These are phyloP conservation scores for Fregata magnificens DNA, from an alignment of 2,113 vertebrate species.

Conservation along the genomic window DNA sequence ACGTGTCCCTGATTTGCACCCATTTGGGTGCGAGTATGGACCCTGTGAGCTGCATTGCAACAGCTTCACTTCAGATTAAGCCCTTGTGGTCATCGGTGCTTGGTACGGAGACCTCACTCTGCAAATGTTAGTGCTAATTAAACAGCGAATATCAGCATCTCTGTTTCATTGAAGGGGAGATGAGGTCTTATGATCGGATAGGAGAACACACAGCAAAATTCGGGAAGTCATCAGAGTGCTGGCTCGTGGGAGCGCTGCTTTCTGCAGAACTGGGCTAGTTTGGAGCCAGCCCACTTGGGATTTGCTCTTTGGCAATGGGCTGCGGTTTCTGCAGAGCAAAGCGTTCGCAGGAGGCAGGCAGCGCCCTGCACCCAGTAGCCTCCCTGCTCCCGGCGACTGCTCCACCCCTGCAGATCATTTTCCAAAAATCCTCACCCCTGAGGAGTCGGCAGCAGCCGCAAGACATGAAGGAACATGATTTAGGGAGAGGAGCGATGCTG, in stretches of 20 bases:
- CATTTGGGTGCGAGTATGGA: not conserved
- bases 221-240: rapidly evolving
- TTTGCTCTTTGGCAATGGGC: not conserved
- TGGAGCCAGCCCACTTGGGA: not conserved
- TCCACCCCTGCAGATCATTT: not conserved
- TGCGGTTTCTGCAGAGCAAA: not conserved
- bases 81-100: not conserved
- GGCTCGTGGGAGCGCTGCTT: not conserved
- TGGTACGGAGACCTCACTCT: not conserved
- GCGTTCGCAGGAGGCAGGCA: rapidly evolving
- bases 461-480: not conserved
- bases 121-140: not conserved
- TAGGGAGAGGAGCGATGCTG: not conserved
- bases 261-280: not conserved
- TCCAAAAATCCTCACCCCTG: not conserved
- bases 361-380: not conserved
- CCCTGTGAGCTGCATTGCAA: not conserved
- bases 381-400: rapidly evolving
- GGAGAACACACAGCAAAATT: not conserved
- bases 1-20: not conserved
- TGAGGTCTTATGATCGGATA: rapidly evolving
- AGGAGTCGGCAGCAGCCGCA: rapidly evolving
- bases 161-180: not conserved
- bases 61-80: not conserved
- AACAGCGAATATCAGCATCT: not conserved